Percentiles rank a stretch among this genome's conserved stretches.
phyloP scores from a whole-genome alignment of 2,113 vertebrate species.

The Mellivora capensis region DNA sequence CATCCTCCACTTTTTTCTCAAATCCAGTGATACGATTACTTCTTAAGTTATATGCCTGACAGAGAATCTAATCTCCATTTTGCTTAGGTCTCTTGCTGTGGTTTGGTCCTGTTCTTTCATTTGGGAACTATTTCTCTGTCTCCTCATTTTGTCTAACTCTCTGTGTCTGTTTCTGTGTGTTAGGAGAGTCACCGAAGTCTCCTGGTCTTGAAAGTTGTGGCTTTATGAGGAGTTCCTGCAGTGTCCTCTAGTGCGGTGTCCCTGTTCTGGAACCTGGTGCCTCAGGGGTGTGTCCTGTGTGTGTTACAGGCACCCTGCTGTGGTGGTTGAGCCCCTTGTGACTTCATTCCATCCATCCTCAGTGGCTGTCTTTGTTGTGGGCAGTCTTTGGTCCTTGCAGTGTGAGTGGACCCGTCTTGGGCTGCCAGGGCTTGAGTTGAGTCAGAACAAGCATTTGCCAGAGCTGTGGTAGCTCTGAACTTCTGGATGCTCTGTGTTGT shows the following conservation, averaged over 20 bases:
- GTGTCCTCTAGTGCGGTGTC: background rate
- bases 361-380: background rate
- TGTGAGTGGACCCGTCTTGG: background rate
- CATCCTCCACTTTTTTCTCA: background rate
- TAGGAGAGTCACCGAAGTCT: background rate
- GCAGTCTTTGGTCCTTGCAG: background rate
- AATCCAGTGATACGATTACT: background rate
- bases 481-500: background rate
- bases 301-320: background rate
- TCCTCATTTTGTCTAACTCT: background rate
- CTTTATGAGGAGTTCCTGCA: background rate
- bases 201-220: background rate
- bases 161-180: background rate
- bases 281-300: background rate
- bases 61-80: no score
- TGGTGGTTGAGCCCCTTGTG: background rate
- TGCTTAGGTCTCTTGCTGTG: background rate
- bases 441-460: background rate
- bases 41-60: no score
- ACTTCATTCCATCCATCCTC: background rate
- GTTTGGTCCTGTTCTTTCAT: background rate
- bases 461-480: background rate
- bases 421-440: background rate
- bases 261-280: background rate
- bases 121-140: background rate